Evolutionary conservation across 2,888 invertebrate genomes (phyloP), one percentile per base, ranked within the genome.

Genomic region (Griposia aprilina): DNA sequence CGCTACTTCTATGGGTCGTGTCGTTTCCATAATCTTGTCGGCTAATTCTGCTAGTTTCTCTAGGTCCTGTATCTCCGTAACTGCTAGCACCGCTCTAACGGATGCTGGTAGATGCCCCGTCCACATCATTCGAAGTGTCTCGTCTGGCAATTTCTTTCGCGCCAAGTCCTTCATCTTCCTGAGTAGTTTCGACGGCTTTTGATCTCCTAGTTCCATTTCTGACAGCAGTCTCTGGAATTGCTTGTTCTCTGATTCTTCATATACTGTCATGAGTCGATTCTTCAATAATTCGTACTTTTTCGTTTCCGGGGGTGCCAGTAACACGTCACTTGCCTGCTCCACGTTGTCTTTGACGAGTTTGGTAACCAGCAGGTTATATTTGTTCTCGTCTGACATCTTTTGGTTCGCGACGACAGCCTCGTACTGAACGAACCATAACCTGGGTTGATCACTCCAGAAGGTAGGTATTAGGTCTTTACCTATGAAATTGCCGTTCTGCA

Each of bases 171-270:
- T 60, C 60, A 60, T 60, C 4, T 59, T 60, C 2, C 60, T 30
- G 60, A 60, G 60, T 30, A 60, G 60, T 10, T 60, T 60, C 30
- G 30, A 60, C 30, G 60, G 30, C 8, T 60, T 60, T 8, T 60
- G 60, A 30, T 60, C 30, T 0, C 60, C 30, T 17, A 60, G 30
- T 10, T 30, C 60, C 17, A 60, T 60, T 60, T 60, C 8, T 30
- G 30, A 60, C 3, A 60, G 60, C 3, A 60, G 30, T 30, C 60
- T 30, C 60, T 60, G 60, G 60, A 60, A 60, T 60, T 60, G 30
- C 60, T 60, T 60, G 60, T 3, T 60, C 30, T 60, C 60, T 30
- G 60, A 60, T 60, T 60, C 60, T 60, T 60, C 60, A 30, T 60
- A 60, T 20, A 60, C 30, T 60, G 60, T 30, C 60, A 60, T 60